phyloP scores from a whole-genome alignment of 2,113 vertebrate species.

The Megatriorchis doriae region DNA sequence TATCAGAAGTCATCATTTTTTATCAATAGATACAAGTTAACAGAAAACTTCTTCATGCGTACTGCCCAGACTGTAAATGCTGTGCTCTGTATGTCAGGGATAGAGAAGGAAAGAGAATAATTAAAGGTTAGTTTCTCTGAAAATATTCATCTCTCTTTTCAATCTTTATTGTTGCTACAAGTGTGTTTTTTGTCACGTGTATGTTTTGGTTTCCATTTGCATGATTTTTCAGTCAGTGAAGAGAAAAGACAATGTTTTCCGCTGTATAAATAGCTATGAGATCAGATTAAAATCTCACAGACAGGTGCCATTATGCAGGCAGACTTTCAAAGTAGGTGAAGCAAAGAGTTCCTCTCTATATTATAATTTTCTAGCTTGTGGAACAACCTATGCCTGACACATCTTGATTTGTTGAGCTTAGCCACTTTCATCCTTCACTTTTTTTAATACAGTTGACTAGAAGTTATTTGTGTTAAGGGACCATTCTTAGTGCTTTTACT shows the following conservation, averaged over 20 bases:
- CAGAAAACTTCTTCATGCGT: neutral
- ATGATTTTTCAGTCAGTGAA: slow-evolving; percentile 8
- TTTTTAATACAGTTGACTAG: neutral
- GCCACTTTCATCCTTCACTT: neutral
- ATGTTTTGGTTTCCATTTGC: neutral
- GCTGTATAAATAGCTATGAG: neutral
- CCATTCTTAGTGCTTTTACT: neutral
- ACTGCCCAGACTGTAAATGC: neutral
- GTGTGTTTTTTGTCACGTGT: neutral
- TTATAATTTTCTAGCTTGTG: slow-evolving; percentile 19
- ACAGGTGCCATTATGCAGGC: slow-evolving; percentile 13
- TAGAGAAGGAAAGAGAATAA: neutral
- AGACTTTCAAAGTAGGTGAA: slow-evolving; percentile 25
- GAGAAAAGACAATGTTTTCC: neutral
- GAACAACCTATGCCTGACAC: neutral
- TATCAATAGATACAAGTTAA: slow-evolving; percentile 7
- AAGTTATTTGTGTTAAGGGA: slow-evolving; percentile 13
- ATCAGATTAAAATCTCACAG: slow-evolving; percentile 28
- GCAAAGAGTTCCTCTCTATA: slow-evolving; percentile 28
- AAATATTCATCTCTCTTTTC: neutral
- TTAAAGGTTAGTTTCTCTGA: neutral
- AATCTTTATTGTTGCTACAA: neutral
- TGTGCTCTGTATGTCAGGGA: neutral
- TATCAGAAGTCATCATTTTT: slow-evolving; percentile 24
- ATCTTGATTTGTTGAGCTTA: slow-evolving; percentile 22